A percentile compares a stretch with the other conserved stretches of the same genome.
phyloP scores from a whole-genome alignment of 2,888 invertebrate species.

The Lasioglossum villosulum region DNA sequence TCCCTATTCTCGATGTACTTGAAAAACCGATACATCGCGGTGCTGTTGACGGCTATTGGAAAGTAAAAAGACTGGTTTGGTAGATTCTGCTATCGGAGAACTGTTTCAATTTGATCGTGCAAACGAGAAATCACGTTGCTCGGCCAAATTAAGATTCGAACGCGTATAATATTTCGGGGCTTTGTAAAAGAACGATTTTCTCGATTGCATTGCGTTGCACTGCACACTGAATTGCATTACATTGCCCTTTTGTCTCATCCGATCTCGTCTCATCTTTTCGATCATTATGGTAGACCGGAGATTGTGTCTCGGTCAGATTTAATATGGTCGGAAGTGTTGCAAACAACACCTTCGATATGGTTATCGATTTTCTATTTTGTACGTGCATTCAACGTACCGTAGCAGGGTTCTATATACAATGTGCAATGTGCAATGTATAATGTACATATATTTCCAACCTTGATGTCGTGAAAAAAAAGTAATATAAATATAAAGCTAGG shows the following conservation, averaged over 20 bases:
- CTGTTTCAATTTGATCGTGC: neutral
- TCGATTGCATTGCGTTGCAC: neutral
- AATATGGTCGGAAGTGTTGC: constrained; percentile 38
- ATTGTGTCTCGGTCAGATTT: neutral
- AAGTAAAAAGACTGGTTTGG: constrained; percentile 29
- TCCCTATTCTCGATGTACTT: constrained; percentile 99
- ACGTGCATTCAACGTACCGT: constrained; percentile 14
- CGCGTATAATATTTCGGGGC: neutral
- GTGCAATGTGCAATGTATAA: neutral
- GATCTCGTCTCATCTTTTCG: neutral
- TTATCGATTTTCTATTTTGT: constrained; percentile 60
- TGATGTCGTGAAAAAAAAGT: constrained; percentile 17
- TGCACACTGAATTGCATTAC: neutral
- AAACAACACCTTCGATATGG: constrained; percentile 28
- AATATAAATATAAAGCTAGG: neutral
- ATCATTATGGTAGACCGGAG: neutral
- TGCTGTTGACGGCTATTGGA: constrained; percentile 94
- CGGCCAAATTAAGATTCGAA: neutral
- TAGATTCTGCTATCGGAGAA: neutral
- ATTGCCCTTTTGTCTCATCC: neutral
- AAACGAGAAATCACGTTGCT: neutral
- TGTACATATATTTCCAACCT: constrained; percentile 39
- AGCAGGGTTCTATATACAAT: constrained; percentile 17
- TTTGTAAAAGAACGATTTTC: neutral
- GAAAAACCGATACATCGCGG: constrained; percentile 98